A percentile compares a stretch with the other conserved stretches of the same genome.
These are phyloP conservation scores for Nephrotoma flavescens DNA, from an alignment of 2,888 invertebrate genomes.

Conservation along the genomic window DNA sequence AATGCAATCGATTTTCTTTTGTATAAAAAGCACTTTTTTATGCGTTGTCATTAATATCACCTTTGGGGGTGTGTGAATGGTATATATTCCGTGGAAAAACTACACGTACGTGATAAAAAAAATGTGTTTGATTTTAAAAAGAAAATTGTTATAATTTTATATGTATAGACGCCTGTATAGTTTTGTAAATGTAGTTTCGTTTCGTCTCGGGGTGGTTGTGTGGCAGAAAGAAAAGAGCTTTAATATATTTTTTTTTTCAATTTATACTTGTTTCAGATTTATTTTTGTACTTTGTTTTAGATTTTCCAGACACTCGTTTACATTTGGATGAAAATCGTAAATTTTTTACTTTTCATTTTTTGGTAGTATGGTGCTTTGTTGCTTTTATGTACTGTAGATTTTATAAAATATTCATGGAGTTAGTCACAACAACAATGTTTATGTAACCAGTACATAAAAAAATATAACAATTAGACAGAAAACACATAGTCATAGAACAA, in stretches of 20 bases:
- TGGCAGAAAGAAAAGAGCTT: background rate
- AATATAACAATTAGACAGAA: background rate
- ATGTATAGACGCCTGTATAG: background rate
- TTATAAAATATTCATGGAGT: background rate
- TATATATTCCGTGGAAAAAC: background rate
- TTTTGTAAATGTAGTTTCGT: background rate
- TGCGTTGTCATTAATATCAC: background rate
- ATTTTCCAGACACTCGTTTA: background rate
- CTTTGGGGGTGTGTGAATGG: background rate
- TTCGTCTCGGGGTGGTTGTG: background rate
- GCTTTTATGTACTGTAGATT: background rate
- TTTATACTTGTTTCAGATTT: background rate
- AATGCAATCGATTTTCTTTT: background rate
- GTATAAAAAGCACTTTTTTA: background rate
- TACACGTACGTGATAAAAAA: background rate
- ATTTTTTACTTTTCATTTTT: background rate
- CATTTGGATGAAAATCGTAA: background rate
- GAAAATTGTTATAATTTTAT: background rate
- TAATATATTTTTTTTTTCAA: background rate
- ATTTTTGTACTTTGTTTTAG: background rate
- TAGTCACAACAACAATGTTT: background rate
- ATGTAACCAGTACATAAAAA: background rate
- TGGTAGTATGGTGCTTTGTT: background rate
- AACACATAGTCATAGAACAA: background rate
- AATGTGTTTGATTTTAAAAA: background rate